Base-by-base conservation (phyloP, 2,113 vertebrate species). In the Campylomormyrus tamandua region DNA sequence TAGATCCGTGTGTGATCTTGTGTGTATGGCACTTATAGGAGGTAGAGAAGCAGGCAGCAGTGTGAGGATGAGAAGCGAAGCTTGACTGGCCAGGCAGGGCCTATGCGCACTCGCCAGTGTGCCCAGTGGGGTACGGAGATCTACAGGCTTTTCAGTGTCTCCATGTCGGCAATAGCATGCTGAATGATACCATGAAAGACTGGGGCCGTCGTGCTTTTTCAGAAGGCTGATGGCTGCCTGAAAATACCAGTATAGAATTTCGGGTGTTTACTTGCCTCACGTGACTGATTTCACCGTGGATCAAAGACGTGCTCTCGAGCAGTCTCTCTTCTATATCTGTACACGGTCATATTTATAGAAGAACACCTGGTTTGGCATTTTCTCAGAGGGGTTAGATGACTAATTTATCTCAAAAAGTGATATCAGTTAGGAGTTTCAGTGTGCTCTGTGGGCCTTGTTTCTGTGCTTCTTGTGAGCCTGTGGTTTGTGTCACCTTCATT, bases 291-390 rank as follows among this genome's bases (percentile, higher is more conserved):
- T 86, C 84, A 42, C 83, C 35, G 46, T 77, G 49, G 84, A 74
- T 70, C 46, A 89, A 50, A 89, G 83, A 87, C 48, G 42, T 87
- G 83, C 42, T 86, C 53, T 70, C 31, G 27, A 62, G 8, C 89
- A 27, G 53, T 58, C 45, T 89, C 52, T 53, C 70, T 46, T 89
- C 50, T 53, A 19, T 42, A 80, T 80, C 35, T 80, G 74, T n/a
- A 46, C 42, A 11, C 2, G 39, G 31, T 42, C 15, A 87, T 35
- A 31, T 56, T 53, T 56, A 31, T 52, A 87, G 49, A 53, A 52
- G 31, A 80, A 35, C 50, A 87, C 49, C 35, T 7, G 86, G 74
- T 35, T 31, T 42, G 50, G 35, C 27, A 87, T 52, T 31, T 87
- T 53, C 50, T 35, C n/a, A 35, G n/a, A 87, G 49, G 31, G 83